Base-by-base conservation (phyloP, 2,888 invertebrate genomes). In the Tetragonisca angustula region DNA sequence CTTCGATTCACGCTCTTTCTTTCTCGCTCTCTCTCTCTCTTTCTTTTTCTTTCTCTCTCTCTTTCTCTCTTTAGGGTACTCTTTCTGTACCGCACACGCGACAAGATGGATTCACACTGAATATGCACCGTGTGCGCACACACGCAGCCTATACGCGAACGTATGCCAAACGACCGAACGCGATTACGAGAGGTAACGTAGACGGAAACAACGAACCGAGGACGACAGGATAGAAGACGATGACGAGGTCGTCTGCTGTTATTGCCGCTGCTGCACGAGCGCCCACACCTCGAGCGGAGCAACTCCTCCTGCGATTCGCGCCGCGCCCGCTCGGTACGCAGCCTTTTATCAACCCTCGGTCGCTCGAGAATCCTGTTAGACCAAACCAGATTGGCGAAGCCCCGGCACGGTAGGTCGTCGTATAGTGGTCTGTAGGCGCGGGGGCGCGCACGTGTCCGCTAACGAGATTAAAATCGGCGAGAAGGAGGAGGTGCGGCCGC, bases 361-460 rank as follows among this genome's bases (percentile, higher is more conserved):
- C 76, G 74, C 95, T 95, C 95, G 96, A 82, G 90, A 96, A 97
- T 97, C 96, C 96, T 95, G 96, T 97, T 97, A 97, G 95, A 95
- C 95, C 95, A 97, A 97, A 97, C 96, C 96, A 96, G 97, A 97
- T 97, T 97, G 96, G 95, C 95, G 97, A 97, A 97, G 89, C 89
- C 89, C 87, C 87, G 85, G 73, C 86, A 88, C 88, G 77, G 78
- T 81, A 87, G 75, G 85, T 85, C 81, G 82, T 78, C 81, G 88
- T 84, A 71, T 82, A 86, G 87, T 83, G 85, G 87, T 78, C 81
- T 83, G 76, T 87, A 67, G 81, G 87, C 86, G 90, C 89, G 87
- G 95, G 43, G 95, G 92, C 94, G 95, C 95, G 95, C 96, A 96
- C 96, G 96, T 96, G 96, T 96, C 95, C 95, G 96, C 95, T 96